These are phyloP conservation scores for Potorous gilbertii DNA, from an alignment of 2,797 vertebrate genomes.

Conservation along the genomic window DNA sequence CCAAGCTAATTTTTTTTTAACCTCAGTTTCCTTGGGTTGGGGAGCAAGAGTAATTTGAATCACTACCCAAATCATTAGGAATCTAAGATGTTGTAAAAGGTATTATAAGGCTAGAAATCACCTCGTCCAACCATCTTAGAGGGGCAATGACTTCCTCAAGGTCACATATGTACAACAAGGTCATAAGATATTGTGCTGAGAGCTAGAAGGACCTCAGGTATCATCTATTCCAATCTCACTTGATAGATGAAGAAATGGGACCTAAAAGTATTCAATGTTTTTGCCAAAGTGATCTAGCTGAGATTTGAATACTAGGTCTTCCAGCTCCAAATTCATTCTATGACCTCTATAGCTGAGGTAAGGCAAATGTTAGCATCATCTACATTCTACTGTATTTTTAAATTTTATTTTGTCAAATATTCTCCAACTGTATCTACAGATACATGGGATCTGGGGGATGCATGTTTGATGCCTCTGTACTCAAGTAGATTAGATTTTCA, in stretches of 20 bases:
- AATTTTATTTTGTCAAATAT: not conserved
- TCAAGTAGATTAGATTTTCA: not conserved
- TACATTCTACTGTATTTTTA: not conserved
- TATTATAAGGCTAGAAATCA: not conserved
- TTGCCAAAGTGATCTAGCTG: not conserved
- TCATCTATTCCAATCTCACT: not conserved
- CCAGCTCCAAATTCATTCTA: not conserved
- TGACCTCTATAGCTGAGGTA: not conserved
- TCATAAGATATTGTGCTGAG: not conserved
- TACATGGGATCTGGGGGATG: not conserved
- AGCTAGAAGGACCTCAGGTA: not conserved
- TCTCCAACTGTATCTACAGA: not conserved
- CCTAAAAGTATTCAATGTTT: not conserved
- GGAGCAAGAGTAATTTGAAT: not conserved
- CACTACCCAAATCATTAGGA: not conserved
- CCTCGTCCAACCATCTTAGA: not conserved
- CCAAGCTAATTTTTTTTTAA: not conserved
- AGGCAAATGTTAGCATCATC: not conserved
- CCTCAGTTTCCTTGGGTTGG: not conserved
- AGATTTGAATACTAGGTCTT: not conserved
- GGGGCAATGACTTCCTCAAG: not conserved
- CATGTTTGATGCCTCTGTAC: not conserved
- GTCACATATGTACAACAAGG: not conserved
- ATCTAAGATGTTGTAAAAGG: not conserved
- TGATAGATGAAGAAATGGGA: not conserved